Evolutionary conservation across 2,113 vertebrate species (phyloP).

Genomic region (Jaculus jaculus): DNA sequence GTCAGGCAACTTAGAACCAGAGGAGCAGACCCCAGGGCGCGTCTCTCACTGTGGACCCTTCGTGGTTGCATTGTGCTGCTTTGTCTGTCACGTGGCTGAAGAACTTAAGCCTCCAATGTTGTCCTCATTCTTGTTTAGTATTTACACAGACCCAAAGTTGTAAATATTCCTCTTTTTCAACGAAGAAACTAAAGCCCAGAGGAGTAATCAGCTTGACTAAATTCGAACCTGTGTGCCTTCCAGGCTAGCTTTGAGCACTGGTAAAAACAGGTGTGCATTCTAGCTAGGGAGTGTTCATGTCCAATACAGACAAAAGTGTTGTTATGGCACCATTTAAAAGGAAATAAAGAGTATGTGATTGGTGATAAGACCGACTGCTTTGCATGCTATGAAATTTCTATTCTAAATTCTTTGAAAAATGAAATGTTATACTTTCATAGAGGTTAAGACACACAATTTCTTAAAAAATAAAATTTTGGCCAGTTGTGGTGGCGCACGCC

Average conservation of each 20-base stretch:
- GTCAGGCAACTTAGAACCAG: not conserved
- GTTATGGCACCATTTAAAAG: conserved; percentile 17
- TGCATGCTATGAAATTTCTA: not conserved
- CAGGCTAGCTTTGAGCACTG: not conserved
- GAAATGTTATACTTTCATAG: conserved; percentile 12
- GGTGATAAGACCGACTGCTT: not conserved
- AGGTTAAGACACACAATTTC: not conserved
- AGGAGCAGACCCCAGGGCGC: no score
- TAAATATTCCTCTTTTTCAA: not conserved
- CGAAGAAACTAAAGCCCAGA: not conserved
- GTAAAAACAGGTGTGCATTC: no score
- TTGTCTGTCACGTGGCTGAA: not conserved
- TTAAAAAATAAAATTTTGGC: conserved; percentile 6
- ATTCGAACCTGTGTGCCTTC: not conserved
- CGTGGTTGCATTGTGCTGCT: not conserved
- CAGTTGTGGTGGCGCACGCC: no score
- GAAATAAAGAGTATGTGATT: not conserved
- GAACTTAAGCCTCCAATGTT: not conserved
- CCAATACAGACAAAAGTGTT: not conserved
- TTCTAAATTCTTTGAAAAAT: not conserved
- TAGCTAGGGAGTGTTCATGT: not conserved
- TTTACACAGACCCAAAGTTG: not conserved
- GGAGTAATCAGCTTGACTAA: not conserved
- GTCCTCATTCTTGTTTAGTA: conserved; percentile 30
- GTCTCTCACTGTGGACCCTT: no score